Evolutionary conservation across 2,888 invertebrate species (phyloP).

Genomic region (Sesia apiformis): DNA sequence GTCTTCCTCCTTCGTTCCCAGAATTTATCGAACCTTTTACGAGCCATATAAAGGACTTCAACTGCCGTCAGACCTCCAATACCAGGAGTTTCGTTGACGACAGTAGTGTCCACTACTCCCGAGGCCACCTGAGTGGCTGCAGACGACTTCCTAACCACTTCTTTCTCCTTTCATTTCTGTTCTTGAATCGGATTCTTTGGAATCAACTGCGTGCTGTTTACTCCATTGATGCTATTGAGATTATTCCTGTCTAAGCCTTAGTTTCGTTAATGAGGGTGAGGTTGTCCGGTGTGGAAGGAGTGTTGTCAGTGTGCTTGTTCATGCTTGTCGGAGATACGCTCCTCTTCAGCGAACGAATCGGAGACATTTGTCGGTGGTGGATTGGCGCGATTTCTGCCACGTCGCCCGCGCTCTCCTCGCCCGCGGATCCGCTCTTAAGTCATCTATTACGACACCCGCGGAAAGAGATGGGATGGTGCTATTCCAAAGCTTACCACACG

Average conservation of each 20-base stretch:
- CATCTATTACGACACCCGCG: no score
- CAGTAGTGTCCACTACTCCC: constrained; percentile 71
- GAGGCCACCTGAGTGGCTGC: constrained; percentile 70
- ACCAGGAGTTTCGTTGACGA: constrained; percentile 55
- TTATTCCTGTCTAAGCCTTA: constrained; percentile 47
- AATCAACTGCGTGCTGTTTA: constrained; percentile 52
- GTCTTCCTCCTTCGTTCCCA: constrained; percentile 82
- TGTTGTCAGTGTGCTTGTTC: no score
- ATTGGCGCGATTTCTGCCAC: constrained; percentile 70
- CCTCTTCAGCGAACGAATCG: constrained; percentile 66
- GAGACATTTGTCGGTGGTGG: constrained; percentile 71
- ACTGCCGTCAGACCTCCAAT: constrained; percentile 76
- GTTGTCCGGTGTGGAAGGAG: constrained; percentile 65
- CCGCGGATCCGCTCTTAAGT: constrained; percentile 77
- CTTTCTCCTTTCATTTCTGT: constrained; percentile 40
- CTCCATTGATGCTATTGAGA: constrained; percentile 31
- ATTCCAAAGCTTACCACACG: no score
- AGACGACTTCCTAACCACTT: constrained; percentile 60
- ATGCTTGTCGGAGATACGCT: no score
- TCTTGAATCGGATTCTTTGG: constrained; percentile 58
- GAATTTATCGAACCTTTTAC: constrained; percentile 88
- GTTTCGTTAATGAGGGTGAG: constrained; percentile 69
- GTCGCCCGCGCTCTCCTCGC: constrained; percentile 54
- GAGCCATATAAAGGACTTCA: constrained; percentile 86
- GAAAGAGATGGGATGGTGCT: no score